These are phyloP conservation scores for Bothrops alternatus DNA, from an alignment of 2,797 vertebrate species.

Conservation along the genomic window DNA sequence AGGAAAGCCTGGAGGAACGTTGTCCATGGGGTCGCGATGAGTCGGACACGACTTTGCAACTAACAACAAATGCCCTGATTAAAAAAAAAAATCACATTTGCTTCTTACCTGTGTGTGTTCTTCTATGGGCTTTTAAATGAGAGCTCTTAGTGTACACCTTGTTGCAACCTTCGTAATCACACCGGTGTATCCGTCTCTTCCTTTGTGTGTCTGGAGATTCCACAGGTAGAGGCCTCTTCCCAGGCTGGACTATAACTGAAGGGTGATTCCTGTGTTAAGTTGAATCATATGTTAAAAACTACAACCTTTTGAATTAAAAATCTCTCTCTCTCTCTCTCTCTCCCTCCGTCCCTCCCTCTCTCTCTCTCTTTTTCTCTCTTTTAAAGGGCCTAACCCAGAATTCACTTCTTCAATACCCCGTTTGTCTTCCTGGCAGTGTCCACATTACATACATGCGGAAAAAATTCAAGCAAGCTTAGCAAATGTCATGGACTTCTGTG, in stretches of 20 bases:
- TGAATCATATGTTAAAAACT: constrained; percentile 41
- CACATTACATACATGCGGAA: constrained; percentile 46
- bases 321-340: not conserved
- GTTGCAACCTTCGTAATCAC: constrained; percentile 93
- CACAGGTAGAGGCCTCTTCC: constrained; percentile 84
- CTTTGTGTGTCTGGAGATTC: constrained; percentile 92
- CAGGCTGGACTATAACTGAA: constrained; percentile 89
- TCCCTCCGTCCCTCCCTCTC: too few species aligned
- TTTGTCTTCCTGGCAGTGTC: constrained; percentile 49
- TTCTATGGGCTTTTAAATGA: constrained; percentile 95
- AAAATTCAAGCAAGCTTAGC: constrained; percentile 49
- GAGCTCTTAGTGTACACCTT: constrained; percentile 99
- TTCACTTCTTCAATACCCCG: constrained; percentile 24
- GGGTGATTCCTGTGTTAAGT: constrained; percentile 78
- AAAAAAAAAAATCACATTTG: constrained; percentile 7
- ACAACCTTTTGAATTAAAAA: constrained; percentile 35
- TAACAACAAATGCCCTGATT: too few species aligned
- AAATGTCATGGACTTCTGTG: constrained; percentile 37
- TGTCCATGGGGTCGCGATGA: too few species aligned
- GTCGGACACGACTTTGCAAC: too few species aligned
- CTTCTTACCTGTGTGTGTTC: constrained; percentile 90
- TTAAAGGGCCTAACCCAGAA: constrained; percentile 26
- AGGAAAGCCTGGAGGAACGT: too few species aligned
- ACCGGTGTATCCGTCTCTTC: constrained; percentile 93
- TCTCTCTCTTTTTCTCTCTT: not conserved